These are phyloP conservation scores for Meteorus colon DNA, from an alignment of 2,888 invertebrate genomes.

Conservation along the genomic window DNA sequence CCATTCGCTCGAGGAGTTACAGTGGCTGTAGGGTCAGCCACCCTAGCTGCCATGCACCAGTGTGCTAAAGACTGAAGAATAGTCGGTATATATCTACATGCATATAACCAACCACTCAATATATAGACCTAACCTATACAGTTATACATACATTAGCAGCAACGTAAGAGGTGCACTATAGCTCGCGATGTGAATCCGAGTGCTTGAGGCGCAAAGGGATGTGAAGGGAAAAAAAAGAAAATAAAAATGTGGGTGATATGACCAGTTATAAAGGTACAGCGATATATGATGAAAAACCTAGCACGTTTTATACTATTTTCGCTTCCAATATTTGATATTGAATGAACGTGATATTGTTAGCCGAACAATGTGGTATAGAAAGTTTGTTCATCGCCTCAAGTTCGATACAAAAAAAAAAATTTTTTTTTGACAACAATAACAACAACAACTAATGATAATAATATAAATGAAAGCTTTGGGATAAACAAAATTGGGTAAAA, in stretches of 20 bases:
- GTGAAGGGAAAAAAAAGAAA: not conserved
- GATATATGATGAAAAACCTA: not conserved
- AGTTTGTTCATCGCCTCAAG: not conserved
- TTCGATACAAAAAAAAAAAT: not conserved
- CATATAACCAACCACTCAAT: slow-evolving; percentile 18
- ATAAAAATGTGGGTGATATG: not conserved
- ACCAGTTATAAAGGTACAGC: not conserved
- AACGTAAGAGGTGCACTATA: not conserved
- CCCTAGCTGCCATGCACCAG: not conserved
- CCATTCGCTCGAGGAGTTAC: slow-evolving; percentile 18
- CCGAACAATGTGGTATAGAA: not conserved
- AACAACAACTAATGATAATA: not conserved
- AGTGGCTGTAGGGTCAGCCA: slow-evolving; percentile 12
- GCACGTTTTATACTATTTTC: not conserved
- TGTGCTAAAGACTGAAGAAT: slow-evolving; percentile 25
- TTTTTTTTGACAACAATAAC: not conserved
- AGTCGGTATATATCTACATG: not conserved
- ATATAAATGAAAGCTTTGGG: not conserved
- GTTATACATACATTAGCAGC: not conserved
- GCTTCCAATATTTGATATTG: not conserved
- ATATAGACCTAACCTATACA: not conserved
- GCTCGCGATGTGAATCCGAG: not conserved
- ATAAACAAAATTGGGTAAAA: not conserved
- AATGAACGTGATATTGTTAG: not conserved
- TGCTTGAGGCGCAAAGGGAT: not conserved